A percentile compares a stretch with the other conserved stretches of the same genome.
Conservation (phyloP, 2,797 vertebrate genomes). For the Microctenopoma lineatum region DNA sequence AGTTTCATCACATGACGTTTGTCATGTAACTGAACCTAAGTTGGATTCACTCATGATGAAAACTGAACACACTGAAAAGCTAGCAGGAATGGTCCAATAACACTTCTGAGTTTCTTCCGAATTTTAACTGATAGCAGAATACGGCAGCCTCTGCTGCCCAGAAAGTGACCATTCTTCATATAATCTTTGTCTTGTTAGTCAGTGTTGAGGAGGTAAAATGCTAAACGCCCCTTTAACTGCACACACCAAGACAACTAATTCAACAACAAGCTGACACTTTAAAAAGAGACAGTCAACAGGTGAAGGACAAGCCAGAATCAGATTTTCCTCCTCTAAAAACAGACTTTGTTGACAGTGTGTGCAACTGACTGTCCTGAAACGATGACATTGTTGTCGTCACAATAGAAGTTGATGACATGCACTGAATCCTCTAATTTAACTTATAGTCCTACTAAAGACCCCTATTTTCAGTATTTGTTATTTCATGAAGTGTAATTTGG, state of each 20-base stretch:
- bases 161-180: neutral
- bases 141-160: neutral
- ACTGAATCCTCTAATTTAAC: neutral
- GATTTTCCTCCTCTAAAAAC: conserved; percentile 23
- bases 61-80: too few relatives aligned
- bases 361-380: conserved; percentile 44
- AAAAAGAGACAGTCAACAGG: neutral
- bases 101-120: neutral
- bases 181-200: neutral
- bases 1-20: too few relatives aligned
- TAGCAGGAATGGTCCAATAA: too few relatives aligned
- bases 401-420: conserved; percentile 33
- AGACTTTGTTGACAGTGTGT: conserved; percentile 54
- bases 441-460: neutral
- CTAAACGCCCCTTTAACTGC: neutral
- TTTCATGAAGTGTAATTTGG: neutral
- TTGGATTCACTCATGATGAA: too few relatives aligned
- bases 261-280: neutral
- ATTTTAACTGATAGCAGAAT: neutral
- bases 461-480: too few relatives aligned
- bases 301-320: conserved; percentile 47
- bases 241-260: neutral
- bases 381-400: conserved; percentile 40
- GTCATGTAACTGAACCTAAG: too few relatives aligned
- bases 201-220: neutral